Base-by-base conservation (phyloP, 2,113 vertebrate species). In the Nyctereutes procyonoides region DNA sequence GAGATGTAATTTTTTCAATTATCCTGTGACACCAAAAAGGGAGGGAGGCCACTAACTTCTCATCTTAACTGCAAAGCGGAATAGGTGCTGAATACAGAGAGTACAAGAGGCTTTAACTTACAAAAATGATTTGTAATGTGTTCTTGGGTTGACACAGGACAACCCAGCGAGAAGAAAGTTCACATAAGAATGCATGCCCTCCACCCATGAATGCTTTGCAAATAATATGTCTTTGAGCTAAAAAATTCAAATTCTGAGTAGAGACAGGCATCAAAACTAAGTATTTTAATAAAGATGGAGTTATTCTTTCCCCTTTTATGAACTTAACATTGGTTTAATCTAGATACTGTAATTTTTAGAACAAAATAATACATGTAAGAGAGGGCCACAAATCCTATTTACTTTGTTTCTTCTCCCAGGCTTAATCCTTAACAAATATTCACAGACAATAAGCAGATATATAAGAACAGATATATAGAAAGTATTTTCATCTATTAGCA, bases 171-270 rank as follows among this genome's bases (percentile, higher is more conserved):
- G 56, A 35, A 86, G 28, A 30, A 96, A 71, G 60, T 51, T 38
- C 35, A 84, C 11, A 35, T 77, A 16, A 84, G 38, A 94, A 86
- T 19, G 2, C 6, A 60, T 38, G 43, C 0, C 14, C 69, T 30
- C 62, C 7, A 56, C 74, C 38, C 53, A 79, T 30, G 30, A 81
- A 48, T 55, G 35, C 51, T 83, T 26, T 88, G 22, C 15, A 38
- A 88, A 82, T 32, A 90, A 35, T 56, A 3, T 22, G 65, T 51
- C 48, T 89, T 48, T 79, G 35, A 85, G 58, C 28, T 88, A 9
- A 87, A 93, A 93, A 94, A 90, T 71, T 77, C 43, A 96, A 90
- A 96, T 91, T 94, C 53, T n/a, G 92, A 95, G 20, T 95, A 82
- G 77, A 79, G 16, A 63, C 17, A 80, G 10, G 17, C 62, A 84